Conservation (phyloP, 2,888 invertebrate species). For the Xanthostigma xanthostigma region DNA sequence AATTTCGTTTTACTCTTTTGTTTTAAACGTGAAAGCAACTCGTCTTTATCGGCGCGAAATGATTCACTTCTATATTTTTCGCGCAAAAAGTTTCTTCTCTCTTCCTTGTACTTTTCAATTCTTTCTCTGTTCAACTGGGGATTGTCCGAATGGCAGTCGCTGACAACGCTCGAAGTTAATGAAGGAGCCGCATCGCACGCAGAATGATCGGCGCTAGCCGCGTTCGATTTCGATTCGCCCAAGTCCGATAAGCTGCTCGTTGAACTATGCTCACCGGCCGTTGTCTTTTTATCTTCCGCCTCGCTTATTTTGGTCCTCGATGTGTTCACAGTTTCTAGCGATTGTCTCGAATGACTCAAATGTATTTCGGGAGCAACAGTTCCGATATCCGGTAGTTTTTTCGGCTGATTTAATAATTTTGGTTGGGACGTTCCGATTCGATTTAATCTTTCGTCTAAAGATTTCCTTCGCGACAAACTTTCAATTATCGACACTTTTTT, state of each 20-base stretch:
- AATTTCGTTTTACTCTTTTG: slow-evolving; percentile 21
- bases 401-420: slow-evolving; percentile 39
- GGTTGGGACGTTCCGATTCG: slow-evolving; percentile 27
- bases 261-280: no score
- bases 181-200: no score
- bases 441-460: slow-evolving; percentile 32
- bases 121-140: slow-evolving; percentile 58
- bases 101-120: slow-evolving; percentile 83
- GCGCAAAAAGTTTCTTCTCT: slow-evolving; percentile 66
- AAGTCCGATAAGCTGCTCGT: no score
- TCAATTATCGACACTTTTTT: slow-evolving; percentile 17
- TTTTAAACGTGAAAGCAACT: slow-evolving; percentile 31
- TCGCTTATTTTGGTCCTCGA: no score
- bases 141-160: slow-evolving; percentile 25
- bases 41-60: slow-evolving; percentile 46
- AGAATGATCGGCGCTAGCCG: no score
- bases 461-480: slow-evolving; percentile 33
- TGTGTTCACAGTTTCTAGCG: no score
- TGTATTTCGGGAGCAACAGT: background rate
- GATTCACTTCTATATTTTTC: slow-evolving; percentile 78
- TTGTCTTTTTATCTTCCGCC: no score
- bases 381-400: slow-evolving; percentile 29
- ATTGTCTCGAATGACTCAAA: no score
- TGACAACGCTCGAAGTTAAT: no score
- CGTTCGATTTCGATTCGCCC: no score